phyloP scores from a whole-genome alignment of 2,797 vertebrate genomes.

The Trematomus bernacchii region DNA sequence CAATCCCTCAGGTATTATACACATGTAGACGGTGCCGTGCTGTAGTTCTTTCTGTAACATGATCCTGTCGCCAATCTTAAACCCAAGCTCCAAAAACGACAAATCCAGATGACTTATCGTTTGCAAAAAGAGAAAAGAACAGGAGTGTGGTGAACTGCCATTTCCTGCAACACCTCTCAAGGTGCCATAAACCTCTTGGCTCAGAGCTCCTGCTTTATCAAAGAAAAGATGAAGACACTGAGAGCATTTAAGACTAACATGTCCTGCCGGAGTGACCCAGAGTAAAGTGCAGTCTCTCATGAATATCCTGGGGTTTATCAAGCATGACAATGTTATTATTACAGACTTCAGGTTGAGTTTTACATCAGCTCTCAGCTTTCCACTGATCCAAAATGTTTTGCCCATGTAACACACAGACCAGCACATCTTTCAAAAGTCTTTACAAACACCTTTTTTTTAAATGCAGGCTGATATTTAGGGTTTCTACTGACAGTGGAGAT shows the following conservation, averaged over 20 bases:
- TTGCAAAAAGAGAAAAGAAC: slow-evolving; percentile 10
- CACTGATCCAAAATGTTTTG: slow-evolving; percentile 16
- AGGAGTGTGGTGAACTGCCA: slow-evolving; percentile 20
- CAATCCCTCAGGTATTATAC: slow-evolving; percentile 55
- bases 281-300: background rate
- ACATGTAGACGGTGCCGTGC: slow-evolving; percentile 19
- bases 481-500: slow-evolving; percentile 50
- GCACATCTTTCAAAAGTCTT: slow-evolving; percentile 51
- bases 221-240: slow-evolving; percentile 12
- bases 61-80: slow-evolving; percentile 51
- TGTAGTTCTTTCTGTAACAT: slow-evolving; percentile 47
- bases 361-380: slow-evolving; percentile 8
- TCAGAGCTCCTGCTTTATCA: slow-evolving; percentile 17
- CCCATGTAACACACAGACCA: slow-evolving; percentile 25
- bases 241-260: slow-evolving; percentile 19
- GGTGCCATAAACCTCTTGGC: slow-evolving; percentile 44
- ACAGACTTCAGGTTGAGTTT: slow-evolving; percentile 24
- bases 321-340: slow-evolving; percentile 18
- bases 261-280: slow-evolving; percentile 5
- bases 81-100: slow-evolving; percentile 46
- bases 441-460: slow-evolving; percentile 27
- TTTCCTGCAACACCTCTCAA: slow-evolving; percentile 53
- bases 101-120: slow-evolving; percentile 69
- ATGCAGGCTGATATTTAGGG: slow-evolving; percentile 47
- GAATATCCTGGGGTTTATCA: slow-evolving; percentile 12